Evolutionary conservation across 2,888 invertebrate genomes (phyloP), one percentile per base, ranked within the genome.

Genomic region (Lampropteryx suffumata): DNA sequence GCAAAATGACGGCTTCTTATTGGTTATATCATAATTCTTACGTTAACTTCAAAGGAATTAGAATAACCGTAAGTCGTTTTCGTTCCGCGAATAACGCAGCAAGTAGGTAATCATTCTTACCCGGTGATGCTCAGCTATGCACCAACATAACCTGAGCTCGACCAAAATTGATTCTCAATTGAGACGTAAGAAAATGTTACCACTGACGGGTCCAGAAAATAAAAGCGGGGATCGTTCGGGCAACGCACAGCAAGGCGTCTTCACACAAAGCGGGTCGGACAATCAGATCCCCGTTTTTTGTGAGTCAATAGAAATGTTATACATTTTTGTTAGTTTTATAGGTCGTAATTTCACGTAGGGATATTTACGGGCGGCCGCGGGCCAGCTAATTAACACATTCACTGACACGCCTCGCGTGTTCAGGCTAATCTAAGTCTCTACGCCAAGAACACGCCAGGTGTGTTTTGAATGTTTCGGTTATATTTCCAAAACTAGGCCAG

Each of bases 341-440:
- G 84, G 83, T 84, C 88, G 84, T 89, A 85, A 90, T 89, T 90
- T 89, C 78, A 87, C 88, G 82, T 88, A 70, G 78, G 80, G 76
- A 86, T 89, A 88, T 89, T 89, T 90, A 90, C 85, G 86, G 84
- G 79, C 85, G 80, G 82, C 85, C 82, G 76, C 79, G 79, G 87
- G 82, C 82, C 85, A 80, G 82, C 84, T 89, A 89, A 90, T 90
- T 89, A n/a, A n/a, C n/a, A n/a, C n/a, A n/a, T n/a, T n/a, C n/a
- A n/a, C n/a, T n/a, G n/a, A n/a, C n/a, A n/a, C n/a, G n/a, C n/a
- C n/a, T n/a, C n/a, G n/a, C n/a, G n/a, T n/a, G n/a, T n/a, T n/a
- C n/a, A n/a, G n/a, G n/a, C n/a, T n/a, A n/a, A n/a, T n/a, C n/a
- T n/a, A n/a, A n/a, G n/a, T n/a, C n/a, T n/a, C n/a, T n/a, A n/a